These are phyloP conservation scores for Lethocerus indicus DNA, from an alignment of 1,140 invertebrate genomes.

Conservation along the genomic window DNA sequence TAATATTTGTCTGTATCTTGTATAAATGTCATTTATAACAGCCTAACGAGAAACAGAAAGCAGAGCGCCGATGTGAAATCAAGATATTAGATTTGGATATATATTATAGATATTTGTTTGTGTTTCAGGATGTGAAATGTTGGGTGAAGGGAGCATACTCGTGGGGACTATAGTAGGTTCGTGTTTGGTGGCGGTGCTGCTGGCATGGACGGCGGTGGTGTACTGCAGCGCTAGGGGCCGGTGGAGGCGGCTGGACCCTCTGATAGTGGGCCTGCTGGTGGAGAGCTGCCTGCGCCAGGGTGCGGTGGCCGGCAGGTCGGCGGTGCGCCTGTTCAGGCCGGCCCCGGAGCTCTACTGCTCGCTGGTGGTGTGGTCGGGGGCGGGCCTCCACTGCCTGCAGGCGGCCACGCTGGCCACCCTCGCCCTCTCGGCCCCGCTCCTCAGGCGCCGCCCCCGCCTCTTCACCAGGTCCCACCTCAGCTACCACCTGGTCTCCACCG, in stretches of 20 bases:
- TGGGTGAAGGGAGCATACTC: conserved; percentile 29
- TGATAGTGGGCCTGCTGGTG: conserved; percentile 29
- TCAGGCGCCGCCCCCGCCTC: conserved; percentile 29
- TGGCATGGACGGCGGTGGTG: conserved; percentile 30
- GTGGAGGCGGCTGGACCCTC: conserved; percentile 34
- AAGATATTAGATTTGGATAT: too few species aligned
- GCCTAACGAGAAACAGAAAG: too few species aligned
- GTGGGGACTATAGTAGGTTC: conserved; percentile 32
- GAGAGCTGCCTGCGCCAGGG: conserved; percentile 30
- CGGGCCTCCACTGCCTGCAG: conserved; percentile 32
- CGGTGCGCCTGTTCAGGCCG: conserved; percentile 30
- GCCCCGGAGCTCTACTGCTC: conserved; percentile 28
- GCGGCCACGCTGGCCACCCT: conserved; percentile 30
- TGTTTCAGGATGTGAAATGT: conserved; percentile 20
- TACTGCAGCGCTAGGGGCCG: conserved; percentile 32
- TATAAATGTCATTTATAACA: too few species aligned
- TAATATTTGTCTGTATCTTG: too few species aligned
- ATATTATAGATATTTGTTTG: too few species aligned
- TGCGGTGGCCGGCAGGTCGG: conserved; percentile 28
- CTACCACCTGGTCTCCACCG: conserved; percentile 33
- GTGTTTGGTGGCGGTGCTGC: conserved; percentile 29
- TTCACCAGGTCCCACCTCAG: conserved; percentile 31
- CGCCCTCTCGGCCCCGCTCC: conserved; percentile 27
- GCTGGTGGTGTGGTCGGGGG: conserved; percentile 29
- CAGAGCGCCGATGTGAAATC: too few species aligned